Percentiles rank a stretch among this genome's conserved stretches.
These are phyloP conservation scores for Prosapia bicincta DNA, from an alignment of 2,888 invertebrate species.

Conservation along the genomic window DNA sequence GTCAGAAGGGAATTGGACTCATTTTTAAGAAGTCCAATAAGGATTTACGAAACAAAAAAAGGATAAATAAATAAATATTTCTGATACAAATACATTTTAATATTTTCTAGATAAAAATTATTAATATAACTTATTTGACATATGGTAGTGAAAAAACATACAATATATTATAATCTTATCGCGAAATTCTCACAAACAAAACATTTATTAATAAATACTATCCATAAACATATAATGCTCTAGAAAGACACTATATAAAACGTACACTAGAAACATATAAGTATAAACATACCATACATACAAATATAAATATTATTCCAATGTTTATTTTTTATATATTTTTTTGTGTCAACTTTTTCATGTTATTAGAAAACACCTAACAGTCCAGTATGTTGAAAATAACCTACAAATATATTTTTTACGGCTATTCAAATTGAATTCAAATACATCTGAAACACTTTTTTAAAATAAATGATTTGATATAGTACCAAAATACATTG, in stretches of 20 bases:
- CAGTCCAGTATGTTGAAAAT: background rate
- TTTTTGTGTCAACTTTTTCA: background rate
- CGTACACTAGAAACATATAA: constrained; percentile 26
- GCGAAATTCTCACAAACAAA: constrained; percentile 38
- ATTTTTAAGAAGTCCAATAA: too few species aligned
- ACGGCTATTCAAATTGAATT: background rate
- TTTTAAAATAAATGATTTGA: background rate
- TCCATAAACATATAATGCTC: constrained; percentile 35
- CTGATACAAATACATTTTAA: constrained; percentile 29
- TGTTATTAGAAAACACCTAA: background rate
- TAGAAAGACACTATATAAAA: constrained; percentile 26
- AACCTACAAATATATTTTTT: background rate
- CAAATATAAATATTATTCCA: constrained; percentile 26
- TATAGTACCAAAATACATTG: constrained; percentile 38
- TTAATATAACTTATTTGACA: constrained; percentile 39
- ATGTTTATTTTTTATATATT: background rate
- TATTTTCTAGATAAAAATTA: constrained; percentile 39
- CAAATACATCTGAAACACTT: background rate
- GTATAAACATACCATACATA: constrained; percentile 24
- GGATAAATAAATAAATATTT: constrained; percentile 2
- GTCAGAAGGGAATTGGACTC: too few species aligned
- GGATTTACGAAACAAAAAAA: too few species aligned
- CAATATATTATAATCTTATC: constrained; percentile 36
- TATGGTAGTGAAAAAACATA: constrained; percentile 39
- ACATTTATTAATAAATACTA: constrained; percentile 36